These are phyloP conservation scores for Champsocephalus esox DNA, from an alignment of 2,797 vertebrate genomes.

Conservation along the genomic window DNA sequence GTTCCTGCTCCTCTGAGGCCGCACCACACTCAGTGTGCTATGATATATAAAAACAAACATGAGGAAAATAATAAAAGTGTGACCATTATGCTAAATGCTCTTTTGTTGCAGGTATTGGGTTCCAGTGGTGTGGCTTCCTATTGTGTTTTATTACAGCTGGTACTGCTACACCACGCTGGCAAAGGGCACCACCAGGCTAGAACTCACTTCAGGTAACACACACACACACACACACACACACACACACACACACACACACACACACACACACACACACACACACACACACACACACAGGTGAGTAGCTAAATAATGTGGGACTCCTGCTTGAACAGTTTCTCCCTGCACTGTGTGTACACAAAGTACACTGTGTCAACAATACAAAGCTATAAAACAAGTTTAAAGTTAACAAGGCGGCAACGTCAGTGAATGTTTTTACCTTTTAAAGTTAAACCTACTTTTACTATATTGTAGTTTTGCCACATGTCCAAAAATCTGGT, in stretches of 20 bases:
- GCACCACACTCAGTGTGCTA: not conserved
- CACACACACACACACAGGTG: not conserved
- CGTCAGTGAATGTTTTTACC: not conserved
- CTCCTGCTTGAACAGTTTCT: conserved; percentile 5
- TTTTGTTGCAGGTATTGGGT: conserved; percentile 90
- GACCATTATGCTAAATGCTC: not conserved
- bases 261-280: not conserved
- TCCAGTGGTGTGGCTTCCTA: conserved; percentile 91
- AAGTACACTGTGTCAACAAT: not conserved
- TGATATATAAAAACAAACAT: not conserved
- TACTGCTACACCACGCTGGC: conserved; percentile 89
- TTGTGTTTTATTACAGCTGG: conserved; percentile 91
- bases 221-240: conserved; percentile 1
- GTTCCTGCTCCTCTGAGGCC: no score
- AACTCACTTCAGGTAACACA: conserved; percentile 89
- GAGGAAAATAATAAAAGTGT: not conserved
- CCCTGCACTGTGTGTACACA: not conserved
- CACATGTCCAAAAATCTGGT: not conserved
- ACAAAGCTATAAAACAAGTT: not conserved
- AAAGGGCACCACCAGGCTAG: conserved; percentile 86
- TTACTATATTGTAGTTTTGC: no score
- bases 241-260: not conserved
- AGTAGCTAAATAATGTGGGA: not conserved
- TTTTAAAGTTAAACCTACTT: no score
- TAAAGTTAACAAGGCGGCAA: not conserved